Conservation (phyloP, 2,888 invertebrate genomes). For the Pyrochroa serraticornis region DNA sequence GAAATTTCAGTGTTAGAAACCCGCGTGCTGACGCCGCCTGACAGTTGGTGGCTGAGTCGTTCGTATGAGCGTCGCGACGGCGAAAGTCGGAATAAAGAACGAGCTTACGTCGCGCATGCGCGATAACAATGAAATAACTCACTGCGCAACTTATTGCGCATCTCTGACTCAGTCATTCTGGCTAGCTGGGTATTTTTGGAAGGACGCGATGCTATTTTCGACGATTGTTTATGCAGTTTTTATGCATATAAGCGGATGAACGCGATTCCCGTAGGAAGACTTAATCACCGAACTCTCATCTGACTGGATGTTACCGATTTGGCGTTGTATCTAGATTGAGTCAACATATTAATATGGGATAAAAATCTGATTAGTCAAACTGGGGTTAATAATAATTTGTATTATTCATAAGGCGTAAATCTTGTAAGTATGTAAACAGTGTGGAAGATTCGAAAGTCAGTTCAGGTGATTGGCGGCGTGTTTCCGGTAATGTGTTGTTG, state of each 20-base stretch:
- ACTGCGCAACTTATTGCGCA: conserved; percentile 39
- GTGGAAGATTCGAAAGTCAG: no score
- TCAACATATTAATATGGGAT: no score
- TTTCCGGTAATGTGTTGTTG: no score
- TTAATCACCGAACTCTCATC: neutral
- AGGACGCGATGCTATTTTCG: conserved; percentile 46
- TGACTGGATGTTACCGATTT: no score
- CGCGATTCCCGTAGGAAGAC: neutral
- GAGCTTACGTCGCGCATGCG: conserved; percentile 45
- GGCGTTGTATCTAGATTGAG: no score
- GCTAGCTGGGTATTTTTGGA: conserved; percentile 46
- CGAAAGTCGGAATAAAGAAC: conserved; percentile 50
- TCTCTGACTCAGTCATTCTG: conserved; percentile 45
- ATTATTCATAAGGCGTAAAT: no score
- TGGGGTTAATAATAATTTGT: no score
- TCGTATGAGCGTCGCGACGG: conserved; percentile 64
- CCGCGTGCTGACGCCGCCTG: conserved; percentile 64
- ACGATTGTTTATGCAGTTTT: conserved; percentile 45
- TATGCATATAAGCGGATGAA: conserved; percentile 32
- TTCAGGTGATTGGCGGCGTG: no score
- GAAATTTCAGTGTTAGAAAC: conserved; percentile 54
- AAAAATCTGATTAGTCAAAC: no score
- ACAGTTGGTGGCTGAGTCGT: conserved; percentile 65
- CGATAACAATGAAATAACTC: conserved; percentile 21
- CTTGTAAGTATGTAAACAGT: no score